A percentile compares a stretch with the other conserved stretches of the same genome.
Conservation (phyloP, 2,113 vertebrate genomes). For the Lontra canadensis region DNA sequence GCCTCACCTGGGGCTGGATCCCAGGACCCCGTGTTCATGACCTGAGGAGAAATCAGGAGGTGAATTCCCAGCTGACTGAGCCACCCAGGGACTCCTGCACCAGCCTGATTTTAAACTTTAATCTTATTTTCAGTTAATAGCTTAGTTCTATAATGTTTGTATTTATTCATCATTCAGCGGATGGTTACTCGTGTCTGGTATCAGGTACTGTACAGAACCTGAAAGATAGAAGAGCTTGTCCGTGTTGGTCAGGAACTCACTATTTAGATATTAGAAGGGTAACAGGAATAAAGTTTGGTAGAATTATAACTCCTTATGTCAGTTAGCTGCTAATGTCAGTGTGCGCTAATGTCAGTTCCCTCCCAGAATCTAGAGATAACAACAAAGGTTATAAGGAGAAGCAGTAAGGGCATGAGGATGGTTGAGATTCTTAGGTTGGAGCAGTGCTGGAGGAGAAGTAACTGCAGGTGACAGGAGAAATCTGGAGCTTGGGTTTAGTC, state of each 20-base stretch:
- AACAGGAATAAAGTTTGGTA: not conserved
- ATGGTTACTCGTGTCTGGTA: not conserved
- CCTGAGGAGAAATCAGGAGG: no score
- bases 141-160: not conserved
- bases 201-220: not conserved
- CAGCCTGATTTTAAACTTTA: conserved; percentile 12
- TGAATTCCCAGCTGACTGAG: not conserved
- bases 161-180: not conserved
- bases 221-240: not conserved
- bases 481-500: not conserved
- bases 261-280: not conserved
- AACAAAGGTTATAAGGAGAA: not conserved
- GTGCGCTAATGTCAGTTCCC: not conserved
- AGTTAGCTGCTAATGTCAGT: not conserved
- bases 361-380: not conserved
- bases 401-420: not conserved
- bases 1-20: not conserved
- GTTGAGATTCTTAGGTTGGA: not conserved
- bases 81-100: not conserved
- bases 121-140: not conserved
- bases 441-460: not conserved
- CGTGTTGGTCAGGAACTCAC: not conserved
- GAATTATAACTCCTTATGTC: not conserved
- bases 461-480: not conserved
- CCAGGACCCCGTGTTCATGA: not conserved